Evolutionary conservation across 2,888 invertebrate species (phyloP), one percentile per base, ranked within the genome.

Genomic region (Philonicus albiceps): DNA sequence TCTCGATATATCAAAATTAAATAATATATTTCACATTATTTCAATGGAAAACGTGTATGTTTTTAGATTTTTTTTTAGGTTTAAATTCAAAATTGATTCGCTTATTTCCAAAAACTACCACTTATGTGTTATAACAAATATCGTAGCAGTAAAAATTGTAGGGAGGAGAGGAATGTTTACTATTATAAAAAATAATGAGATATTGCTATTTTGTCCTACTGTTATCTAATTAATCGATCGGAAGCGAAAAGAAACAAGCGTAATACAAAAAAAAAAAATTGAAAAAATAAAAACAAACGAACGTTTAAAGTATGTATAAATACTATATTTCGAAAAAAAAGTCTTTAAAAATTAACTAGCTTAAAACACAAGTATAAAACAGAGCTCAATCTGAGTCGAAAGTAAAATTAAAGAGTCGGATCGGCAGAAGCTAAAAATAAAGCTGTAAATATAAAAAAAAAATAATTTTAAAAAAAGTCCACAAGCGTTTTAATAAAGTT

Each of bases 321-420:
- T 84, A 84, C 31, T 84, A 84, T 84, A 84, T 84, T 73, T 84
- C 31, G 30, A 81, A 53, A 74, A 81, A 37, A 84, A 84, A 73
- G 40, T 73, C 49, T 73, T 72, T 84, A 84, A 84, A 84, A 84
- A 73, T 73, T 84, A 84, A 43, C 84, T 78, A 78, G 5, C 43
- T 84, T 84, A 84, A 84, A 84, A 73, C 37, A 84, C 43, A 84
- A 84, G 55, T 43, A 34, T 34, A 83, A 83, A 83, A 83, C 34
- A 37, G 31, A 53, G 37, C 64, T 31, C 34, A 83, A 64, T 55
- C 55, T 55, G 64, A 55, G 55, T 37, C 64, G 30, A 19, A 37
- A 34, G 34, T 22, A 30, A 49, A 80, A 55, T 27, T 64, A 81
- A 81, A 83, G n/a, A 27, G 22, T 16, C 30, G 49, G 49, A 43